Percentiles rank a stretch among this genome's conserved stretches.
Evolutionary conservation across 2,888 invertebrate genomes (phyloP).

Genomic region (Ditula angustiorana): DNA sequence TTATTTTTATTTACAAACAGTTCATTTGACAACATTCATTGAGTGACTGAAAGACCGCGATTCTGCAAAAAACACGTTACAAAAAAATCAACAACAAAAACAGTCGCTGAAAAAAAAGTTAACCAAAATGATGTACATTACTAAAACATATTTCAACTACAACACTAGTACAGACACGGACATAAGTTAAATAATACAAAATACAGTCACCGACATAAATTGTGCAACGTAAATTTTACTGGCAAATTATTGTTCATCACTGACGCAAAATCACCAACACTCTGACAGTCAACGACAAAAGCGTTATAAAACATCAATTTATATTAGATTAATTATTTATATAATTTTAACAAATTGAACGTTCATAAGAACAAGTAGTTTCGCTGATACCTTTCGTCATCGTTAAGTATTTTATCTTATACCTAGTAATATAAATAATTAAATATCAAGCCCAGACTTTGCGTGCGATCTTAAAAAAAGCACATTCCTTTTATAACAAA

Average conservation of each 20-base stretch:
- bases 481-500: not conserved
- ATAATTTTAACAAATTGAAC: not conserved
- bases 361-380: not conserved
- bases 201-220: not conserved
- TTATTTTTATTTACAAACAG: conserved; percentile 33
- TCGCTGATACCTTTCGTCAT: not conserved
- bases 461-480: not conserved
- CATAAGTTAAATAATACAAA: not conserved
- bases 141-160: not conserved
- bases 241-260: not conserved
- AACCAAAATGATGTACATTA: not conserved
- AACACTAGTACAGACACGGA: not conserved
- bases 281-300: not conserved
- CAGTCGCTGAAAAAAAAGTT: not conserved
- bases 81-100: not conserved
- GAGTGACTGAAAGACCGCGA: not conserved
- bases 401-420: not conserved
- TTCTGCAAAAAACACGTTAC: not conserved
- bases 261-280: not conserved
- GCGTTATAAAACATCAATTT: not conserved
- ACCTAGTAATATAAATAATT: not conserved
- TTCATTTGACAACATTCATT: conserved; percentile 15
- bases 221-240: not conserved
- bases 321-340: not conserved
- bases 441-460: not conserved